Evolutionary conservation across 2,888 invertebrate species (phyloP).

Genomic region (Drosophila histrio): DNA sequence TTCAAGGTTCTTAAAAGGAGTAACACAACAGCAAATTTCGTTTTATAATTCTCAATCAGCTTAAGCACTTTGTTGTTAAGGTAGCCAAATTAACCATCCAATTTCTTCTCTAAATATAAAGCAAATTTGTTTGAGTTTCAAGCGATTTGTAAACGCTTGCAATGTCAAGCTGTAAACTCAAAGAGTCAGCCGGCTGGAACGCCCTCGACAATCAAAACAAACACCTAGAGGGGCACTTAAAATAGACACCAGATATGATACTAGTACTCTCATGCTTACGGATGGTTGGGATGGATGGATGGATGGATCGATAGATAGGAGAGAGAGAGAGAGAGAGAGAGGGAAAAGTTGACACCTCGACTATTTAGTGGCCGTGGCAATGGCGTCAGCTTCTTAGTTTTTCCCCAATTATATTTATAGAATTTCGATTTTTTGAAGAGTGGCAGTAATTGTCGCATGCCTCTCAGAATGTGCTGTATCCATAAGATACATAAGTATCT

Average conservation of each 20-base stretch:
- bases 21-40: too few relatives aligned
- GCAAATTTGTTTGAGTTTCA: not conserved
- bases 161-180: not conserved
- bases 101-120: not conserved
- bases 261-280: not conserved
- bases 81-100: not conserved
- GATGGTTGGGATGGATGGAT: not conserved
- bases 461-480: conserved; percentile 21
- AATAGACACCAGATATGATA: conserved; percentile 47
- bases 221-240: conserved; percentile 33
- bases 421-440: conserved; percentile 29
- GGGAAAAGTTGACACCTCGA: conserved; percentile 50
- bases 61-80: not conserved
- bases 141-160: not conserved
- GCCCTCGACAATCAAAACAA: conserved; percentile 41
- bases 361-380: conserved; percentile 61
- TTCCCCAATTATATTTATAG: conserved; percentile 2
- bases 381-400: conserved; percentile 26
- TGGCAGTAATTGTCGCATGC: conserved; percentile 45
- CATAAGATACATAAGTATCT: conserved; percentile 49
- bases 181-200: conserved; percentile 41
- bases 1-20: too few relatives aligned
- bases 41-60: not conserved
- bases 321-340: conserved; percentile 1
- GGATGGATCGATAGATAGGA: not conserved